A percentile compares a stretch with the other conserved stretches of the same genome.
Evolutionary conservation across 2,888 invertebrate genomes (phyloP).

Genomic region (Xanthia togata): DNA sequence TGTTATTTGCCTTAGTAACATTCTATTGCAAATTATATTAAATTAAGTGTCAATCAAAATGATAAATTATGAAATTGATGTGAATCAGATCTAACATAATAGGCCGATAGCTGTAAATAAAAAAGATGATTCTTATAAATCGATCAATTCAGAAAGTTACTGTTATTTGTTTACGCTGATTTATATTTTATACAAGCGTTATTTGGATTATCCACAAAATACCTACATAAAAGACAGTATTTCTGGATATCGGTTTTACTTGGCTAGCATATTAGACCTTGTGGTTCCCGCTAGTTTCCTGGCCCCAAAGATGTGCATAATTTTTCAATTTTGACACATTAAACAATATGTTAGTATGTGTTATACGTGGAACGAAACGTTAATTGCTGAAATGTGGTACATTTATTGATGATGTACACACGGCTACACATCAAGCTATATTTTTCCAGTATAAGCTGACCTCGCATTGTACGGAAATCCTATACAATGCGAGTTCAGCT

Average conservation of each 20-base stretch:
- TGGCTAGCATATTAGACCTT: neutral
- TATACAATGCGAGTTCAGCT: no score
- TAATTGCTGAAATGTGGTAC: slow-evolving; percentile 35
- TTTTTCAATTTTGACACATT: slow-evolving; percentile 48
- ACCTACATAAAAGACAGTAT: no score
- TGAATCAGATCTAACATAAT: neutral
- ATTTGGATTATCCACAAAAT: neutral
- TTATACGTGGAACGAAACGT: slow-evolving; percentile 52
- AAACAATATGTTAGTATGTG: slow-evolving; percentile 34
- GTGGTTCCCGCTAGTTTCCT: slow-evolving; percentile 13
- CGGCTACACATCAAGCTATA: no score
- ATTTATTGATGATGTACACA: slow-evolving; percentile 39
- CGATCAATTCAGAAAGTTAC: neutral
- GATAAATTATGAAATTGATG: neutral
- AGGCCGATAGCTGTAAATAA: neutral
- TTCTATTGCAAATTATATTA: neutral
- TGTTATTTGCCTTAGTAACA: neutral
- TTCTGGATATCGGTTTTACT: neutral
- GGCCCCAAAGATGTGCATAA: slow-evolving; percentile 47
- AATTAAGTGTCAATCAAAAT: slow-evolving; percentile 5
- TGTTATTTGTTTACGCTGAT: neutral
- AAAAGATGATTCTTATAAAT: neutral
- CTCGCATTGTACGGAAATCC: no score
- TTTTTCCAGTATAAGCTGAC: no score
- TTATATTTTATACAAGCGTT: neutral